These are phyloP conservation scores for Hermaeophaga mercurialis DNA, from an alignment of 2,888 invertebrate species.

Conservation along the genomic window DNA sequence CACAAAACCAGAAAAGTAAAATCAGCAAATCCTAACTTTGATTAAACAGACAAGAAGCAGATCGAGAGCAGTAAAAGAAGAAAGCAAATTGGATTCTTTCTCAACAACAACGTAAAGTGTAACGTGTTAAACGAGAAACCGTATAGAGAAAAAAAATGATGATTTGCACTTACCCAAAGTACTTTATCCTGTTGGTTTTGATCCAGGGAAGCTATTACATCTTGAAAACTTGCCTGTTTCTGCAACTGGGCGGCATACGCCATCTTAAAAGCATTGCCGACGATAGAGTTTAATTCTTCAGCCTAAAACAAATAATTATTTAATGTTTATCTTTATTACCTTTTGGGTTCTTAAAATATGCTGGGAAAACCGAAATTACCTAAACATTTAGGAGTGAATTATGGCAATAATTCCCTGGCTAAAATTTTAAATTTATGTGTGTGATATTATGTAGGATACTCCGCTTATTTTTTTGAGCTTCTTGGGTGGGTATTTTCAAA, in stretches of 20 bases:
- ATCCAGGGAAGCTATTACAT: constrained; percentile 68
- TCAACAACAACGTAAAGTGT: background rate
- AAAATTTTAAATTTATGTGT: too few relatives aligned
- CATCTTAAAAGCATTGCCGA: constrained; percentile 92
- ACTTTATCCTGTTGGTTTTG: constrained; percentile 61
- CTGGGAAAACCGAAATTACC: too few relatives aligned
- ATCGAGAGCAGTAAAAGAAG: constrained; percentile 9
- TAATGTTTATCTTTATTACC: too few relatives aligned
- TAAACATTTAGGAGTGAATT: too few relatives aligned
- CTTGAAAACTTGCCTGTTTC: constrained; percentile 68
- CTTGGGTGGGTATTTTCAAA: too few relatives aligned
- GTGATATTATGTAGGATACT: too few relatives aligned
- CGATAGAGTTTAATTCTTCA: constrained; percentile 83
- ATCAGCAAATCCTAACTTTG: constrained; percentile 14
- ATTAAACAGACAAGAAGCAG: constrained; percentile 13
- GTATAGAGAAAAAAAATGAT: constrained; percentile 11
- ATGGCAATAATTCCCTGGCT: too few relatives aligned
- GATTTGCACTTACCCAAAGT: constrained; percentile 50
- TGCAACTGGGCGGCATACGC: constrained; percentile 87
- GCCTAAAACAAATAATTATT: constrained; percentile 67
- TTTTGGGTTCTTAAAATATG: too few relatives aligned
- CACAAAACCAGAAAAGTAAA: background rate
- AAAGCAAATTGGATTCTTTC: constrained; percentile 4
- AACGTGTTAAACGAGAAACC: constrained; percentile 7
- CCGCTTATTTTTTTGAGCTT: too few relatives aligned